These are phyloP conservation scores for Bombus affinis DNA, from an alignment of 1,140 invertebrate species.

Conservation along the genomic window DNA sequence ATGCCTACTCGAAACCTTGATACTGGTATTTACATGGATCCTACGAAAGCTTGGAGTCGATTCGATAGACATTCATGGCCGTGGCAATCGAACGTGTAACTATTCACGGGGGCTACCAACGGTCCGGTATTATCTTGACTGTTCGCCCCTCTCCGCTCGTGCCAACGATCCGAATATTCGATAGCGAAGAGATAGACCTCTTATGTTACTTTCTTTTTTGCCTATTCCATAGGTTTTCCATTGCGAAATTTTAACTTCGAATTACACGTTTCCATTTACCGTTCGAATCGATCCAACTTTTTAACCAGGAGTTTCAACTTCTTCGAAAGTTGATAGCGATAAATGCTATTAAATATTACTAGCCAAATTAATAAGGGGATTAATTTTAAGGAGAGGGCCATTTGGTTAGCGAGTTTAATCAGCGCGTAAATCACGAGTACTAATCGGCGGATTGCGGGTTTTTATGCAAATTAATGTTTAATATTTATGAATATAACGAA, in stretches of 20 bases:
- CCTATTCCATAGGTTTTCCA: too few relatives aligned
- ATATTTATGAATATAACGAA: too few relatives aligned
- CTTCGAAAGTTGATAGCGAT: not conserved
- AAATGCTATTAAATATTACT: too few relatives aligned
- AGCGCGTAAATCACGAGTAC: too few relatives aligned
- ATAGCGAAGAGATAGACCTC: not conserved
- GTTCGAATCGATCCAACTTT: not conserved
- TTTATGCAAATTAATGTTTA: too few relatives aligned
- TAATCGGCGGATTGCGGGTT: too few relatives aligned
- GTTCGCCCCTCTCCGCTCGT: not conserved
- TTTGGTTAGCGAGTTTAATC: too few relatives aligned
- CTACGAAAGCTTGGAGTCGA: constrained; percentile 52
- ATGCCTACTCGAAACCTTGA: constrained; percentile 68
- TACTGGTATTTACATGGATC: constrained; percentile 68
- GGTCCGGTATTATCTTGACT: constrained; percentile 63
- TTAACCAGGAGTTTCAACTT: not conserved
- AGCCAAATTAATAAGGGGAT: too few relatives aligned
- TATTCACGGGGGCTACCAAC: constrained; percentile 69
- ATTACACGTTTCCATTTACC: not conserved
- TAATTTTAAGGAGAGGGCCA: too few relatives aligned
- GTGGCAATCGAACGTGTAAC: constrained; percentile 68
- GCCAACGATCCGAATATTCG: constrained; percentile 18
- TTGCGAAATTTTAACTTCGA: not conserved
- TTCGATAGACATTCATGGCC: constrained; percentile 68
- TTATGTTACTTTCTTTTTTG: not conserved